Percentiles rank a stretch among this genome's conserved stretches.
These are phyloP conservation scores for Neogobius melanostomus DNA, from an alignment of 2,113 vertebrate genomes.

Conservation along the genomic window DNA sequence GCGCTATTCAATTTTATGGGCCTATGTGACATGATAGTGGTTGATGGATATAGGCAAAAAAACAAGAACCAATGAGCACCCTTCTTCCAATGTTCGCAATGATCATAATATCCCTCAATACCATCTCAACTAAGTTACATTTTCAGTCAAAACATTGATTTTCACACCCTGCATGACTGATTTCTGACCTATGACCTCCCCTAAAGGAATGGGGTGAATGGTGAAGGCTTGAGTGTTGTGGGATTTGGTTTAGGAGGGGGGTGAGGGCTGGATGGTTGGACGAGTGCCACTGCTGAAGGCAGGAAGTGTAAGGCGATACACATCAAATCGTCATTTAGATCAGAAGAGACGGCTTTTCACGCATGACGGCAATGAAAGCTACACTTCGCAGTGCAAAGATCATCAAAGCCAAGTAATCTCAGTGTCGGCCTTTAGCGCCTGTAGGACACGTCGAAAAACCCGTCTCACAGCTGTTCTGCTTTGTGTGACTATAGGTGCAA, in stretches of 20 bases:
- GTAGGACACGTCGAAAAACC: conserved; percentile 43
- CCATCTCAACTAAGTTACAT: background rate
- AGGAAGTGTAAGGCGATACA: conserved; percentile 68
- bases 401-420: conserved; percentile 63
- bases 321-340: conserved; percentile 65
- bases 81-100: background rate
- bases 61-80: background rate
- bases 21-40: conserved; percentile 56
- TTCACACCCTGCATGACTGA: conserved; percentile 48
- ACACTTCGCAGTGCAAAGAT: conserved; percentile 46
- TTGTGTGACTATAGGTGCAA: background rate
- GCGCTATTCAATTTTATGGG: conserved; percentile 66
- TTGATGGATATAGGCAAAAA: conserved; percentile 43
- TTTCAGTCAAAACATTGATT: background rate
- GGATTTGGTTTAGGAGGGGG: conserved; percentile 37
- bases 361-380: conserved; percentile 59
- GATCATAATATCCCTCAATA: background rate
- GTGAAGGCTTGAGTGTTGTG: background rate
- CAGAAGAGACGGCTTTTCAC: conserved; percentile 60
- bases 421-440: conserved; percentile 33
- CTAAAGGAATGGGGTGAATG: conserved; percentile 9
- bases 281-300: conserved; percentile 51
- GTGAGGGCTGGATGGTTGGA: conserved; percentile 19
- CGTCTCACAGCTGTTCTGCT: conserved; percentile 44
- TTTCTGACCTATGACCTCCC: conserved; percentile 60